Percentiles rank a stretch among this genome's conserved stretches.
Conservation (phyloP, 2,888 invertebrate species). For the Lasius fuliginosus region DNA sequence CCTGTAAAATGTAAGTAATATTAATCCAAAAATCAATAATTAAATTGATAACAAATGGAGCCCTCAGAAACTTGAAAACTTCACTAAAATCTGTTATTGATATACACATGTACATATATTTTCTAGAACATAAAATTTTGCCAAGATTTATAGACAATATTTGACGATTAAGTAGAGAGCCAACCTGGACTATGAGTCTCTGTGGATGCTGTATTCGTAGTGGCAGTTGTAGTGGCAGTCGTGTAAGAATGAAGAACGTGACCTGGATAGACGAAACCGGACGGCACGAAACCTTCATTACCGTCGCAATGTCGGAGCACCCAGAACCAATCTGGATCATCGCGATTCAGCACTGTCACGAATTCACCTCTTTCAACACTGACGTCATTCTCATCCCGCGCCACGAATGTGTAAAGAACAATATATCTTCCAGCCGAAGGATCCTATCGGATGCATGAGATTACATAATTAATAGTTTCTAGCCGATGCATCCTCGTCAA, state of each 20-base stretch:
- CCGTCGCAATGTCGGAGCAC: slow-evolving; percentile 95
- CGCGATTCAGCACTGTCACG: slow-evolving; percentile 97
- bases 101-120: background rate
- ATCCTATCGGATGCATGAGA: slow-evolving; percentile 87
- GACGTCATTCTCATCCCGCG: slow-evolving; percentile 97
- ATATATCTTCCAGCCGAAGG: slow-evolving; percentile 95
- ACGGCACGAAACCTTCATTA: slow-evolving; percentile 98
- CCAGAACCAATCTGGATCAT: slow-evolving; percentile 99
- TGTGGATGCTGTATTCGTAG: slow-evolving; percentile 77
- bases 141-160: background rate
- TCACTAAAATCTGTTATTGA: slow-evolving; percentile 18
- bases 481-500: background rate
- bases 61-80: background rate
- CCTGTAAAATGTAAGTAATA: slow-evolving; percentile 69
- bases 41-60: slow-evolving; percentile 7
- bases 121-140: background rate
- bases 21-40: background rate
- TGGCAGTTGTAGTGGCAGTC: slow-evolving; percentile 81
- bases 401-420: slow-evolving; percentile 97
- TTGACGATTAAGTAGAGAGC: slow-evolving; percentile 14
- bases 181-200: slow-evolving; percentile 83
- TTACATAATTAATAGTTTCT: slow-evolving; percentile 16
- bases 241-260: slow-evolving; percentile 85
- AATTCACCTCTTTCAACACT: slow-evolving; percentile 97
- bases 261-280: slow-evolving; percentile 96